Base-by-base conservation (phyloP, 2,797 vertebrate species). In the Odontamblyopus lacepedii region DNA sequence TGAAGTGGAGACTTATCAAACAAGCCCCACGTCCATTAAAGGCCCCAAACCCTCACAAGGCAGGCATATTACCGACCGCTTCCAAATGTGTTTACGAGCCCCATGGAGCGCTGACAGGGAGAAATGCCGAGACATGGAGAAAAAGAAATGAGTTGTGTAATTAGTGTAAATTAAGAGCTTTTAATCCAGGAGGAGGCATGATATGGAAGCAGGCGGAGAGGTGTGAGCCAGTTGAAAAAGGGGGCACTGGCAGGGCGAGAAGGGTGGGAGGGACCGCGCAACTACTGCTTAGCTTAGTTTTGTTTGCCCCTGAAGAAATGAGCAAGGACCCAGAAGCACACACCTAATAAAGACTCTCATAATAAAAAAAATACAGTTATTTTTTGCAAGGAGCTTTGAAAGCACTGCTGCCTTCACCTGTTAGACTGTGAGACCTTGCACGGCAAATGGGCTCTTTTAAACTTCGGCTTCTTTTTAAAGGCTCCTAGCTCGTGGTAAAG, bases 1-100 rank as follows among this genome's bases (percentile, higher is more conserved):
- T 94, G 92, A 94, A 94, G 92, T 94, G 91, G 91, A 92, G 93
- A 92, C 91, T 93, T 93, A 93, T 94, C 93, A 94, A 93, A 93
- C 92, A 93, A 94, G 92, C 93, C 88, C 79, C 65, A 87, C 90
- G 91, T 91, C 92, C 93, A 94, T 94, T 94, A 94, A 87, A 92
- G 87, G 86, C 86, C 87, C 80, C 78, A 87, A 87, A 86, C 91
- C 88, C 91, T 93, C 92, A 88, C 84, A 90, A 92, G 89, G 87
- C 87, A 84, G 83, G 78, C 88, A 94, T 94, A 94, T 93, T 93
- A 94, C 92, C 94, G 86, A 84, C 86, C 66, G 80, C 89, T 92
- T 92, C 85, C 84, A 86, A 91, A 86, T 67, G 78, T 87, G 89
- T 94, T 94, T 95, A 94, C 77, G 87, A 86, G 91, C 84, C 87